Percentiles rank a stretch among this genome's conserved stretches.
These are phyloP conservation scores for Falco cherrug DNA, from an alignment of 2,797 vertebrate genomes.

Conservation along the genomic window DNA sequence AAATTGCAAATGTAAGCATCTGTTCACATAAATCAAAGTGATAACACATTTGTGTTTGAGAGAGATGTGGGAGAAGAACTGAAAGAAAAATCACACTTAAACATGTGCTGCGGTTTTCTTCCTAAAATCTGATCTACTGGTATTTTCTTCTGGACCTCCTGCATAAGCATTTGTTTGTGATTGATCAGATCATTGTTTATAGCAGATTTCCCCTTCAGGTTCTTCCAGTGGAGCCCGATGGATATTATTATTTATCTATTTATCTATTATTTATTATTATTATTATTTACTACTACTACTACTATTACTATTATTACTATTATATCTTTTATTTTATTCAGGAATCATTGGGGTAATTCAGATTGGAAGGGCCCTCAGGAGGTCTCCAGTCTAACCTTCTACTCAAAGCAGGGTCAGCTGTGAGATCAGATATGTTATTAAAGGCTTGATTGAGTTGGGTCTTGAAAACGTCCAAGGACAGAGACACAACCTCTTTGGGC, in stretches of 20 bases:
- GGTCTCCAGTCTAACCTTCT: not conserved
- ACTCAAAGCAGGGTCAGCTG: not conserved
- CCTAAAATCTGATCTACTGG: not conserved
- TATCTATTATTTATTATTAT: not conserved
- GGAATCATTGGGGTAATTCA: not conserved
- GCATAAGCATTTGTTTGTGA: not conserved
- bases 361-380: not conserved
- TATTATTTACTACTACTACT: too few species aligned
- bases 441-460: not conserved
- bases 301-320: not conserved
- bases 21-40: not conserved
- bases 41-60: not conserved
- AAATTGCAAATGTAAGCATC: not conserved
- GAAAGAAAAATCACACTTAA: not conserved
- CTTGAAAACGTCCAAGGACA: not conserved
- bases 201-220: not conserved
- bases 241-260: too few species aligned
- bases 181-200: not conserved
- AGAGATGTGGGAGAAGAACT: not conserved
- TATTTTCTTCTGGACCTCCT: not conserved
- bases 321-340: not conserved
- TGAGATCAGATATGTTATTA: not conserved
- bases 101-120: not conserved
- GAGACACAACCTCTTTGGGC: not conserved
- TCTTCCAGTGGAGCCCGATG: not conserved